Base-by-base conservation (phyloP, 2,113 vertebrate genomes). In the Brachyhypopomus occidentalis region DNA sequence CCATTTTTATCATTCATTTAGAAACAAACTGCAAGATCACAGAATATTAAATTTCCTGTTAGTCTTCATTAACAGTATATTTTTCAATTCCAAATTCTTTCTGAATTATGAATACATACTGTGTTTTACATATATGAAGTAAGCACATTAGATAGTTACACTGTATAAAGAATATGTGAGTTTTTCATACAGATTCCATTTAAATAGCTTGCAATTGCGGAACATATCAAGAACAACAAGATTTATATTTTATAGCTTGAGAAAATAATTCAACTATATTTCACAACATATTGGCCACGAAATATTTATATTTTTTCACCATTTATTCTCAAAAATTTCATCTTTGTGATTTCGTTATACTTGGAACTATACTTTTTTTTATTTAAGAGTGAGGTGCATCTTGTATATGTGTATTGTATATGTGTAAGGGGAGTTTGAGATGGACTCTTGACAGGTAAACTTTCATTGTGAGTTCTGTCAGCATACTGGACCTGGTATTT, bases 401-500 rank as follows among this genome's bases (percentile, higher is more conserved):
- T 73, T 73, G 60, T 80, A 64, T 60, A 58, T 75, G 48, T 85
- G 75, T 34, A 76, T 75, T 63, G 25, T 77, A 22, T 69, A 73
- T 67, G 59, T 83, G 48, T 77, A 70, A 80, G 16, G 20, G 36
- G 41, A 67, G 52, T 73, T 55, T 62, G 27, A 83, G 63, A 52
- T 83, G 69, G 77, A 76, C 70, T 77, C 45, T 55, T 79, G 80
- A 82, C 74, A 56, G 45, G 75, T 82, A 69, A 74, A 34, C 27
- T 83, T 84, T 83, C 59, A 72, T 73, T 80, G 81, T 85, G 62
- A 78, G 64, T 75, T 77, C 45, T 80, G 80, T 76, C 80, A 48
- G 76, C 67, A 72, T 77, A 58, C 41, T 77, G n/a, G 52, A 83
- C 69, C 23, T 80, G 77, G 78, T 80, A 80, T 85, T 85, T 80